phyloP scores from a whole-genome alignment of 2,113 vertebrate species.

The Acrocephalus arundinaceus region DNA sequence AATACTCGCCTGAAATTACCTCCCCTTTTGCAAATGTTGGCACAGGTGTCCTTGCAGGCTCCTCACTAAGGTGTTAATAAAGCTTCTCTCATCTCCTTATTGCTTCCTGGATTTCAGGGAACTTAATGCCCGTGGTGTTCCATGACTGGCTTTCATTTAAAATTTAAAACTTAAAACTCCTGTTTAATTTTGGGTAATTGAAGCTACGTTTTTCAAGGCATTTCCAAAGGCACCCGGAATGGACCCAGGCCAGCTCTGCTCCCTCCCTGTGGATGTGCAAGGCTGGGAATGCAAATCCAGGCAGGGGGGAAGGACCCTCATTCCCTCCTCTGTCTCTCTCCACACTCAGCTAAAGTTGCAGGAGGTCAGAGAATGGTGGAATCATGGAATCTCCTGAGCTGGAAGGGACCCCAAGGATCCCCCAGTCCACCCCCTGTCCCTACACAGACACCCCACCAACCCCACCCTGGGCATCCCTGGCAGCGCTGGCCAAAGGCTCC shows the following conservation, averaged over 20 bases:
- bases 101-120: not conserved
- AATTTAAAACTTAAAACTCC: not conserved
- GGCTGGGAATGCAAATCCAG: not conserved
- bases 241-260: not conserved
- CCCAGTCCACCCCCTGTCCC: fast-evolving
- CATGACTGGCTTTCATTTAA: not conserved
- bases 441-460: not conserved
- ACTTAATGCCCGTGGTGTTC: not conserved
- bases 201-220: not conserved
- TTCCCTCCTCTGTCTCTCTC: not conserved
- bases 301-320: not conserved
- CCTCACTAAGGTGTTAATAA: not conserved
- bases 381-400: not conserved
- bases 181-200: not conserved
- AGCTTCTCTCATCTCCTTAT: not conserved
- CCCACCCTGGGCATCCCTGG: not conserved
- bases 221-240: not conserved
- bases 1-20: not conserved
- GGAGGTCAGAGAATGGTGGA: not conserved
- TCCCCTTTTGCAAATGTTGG: not conserved
- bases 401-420: fast-evolving
- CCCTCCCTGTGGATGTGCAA: fast-evolving
- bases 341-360: not conserved
- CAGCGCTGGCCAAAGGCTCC: not conserved
- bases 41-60: not conserved